Base-by-base conservation (phyloP, 2,113 vertebrate genomes). In the Aythya baeri region DNA sequence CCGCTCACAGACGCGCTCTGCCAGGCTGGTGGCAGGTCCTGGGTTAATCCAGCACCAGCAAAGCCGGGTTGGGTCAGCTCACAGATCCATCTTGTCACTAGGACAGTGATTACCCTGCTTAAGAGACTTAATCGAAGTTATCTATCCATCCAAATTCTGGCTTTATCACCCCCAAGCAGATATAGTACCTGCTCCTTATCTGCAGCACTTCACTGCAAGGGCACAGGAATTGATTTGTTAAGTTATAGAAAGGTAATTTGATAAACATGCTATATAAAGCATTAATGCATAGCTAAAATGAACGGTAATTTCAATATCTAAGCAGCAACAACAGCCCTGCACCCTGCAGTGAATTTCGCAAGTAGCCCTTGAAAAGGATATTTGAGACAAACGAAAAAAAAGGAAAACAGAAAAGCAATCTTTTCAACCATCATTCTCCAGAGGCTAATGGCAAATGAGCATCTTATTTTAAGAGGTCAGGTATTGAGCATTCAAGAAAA, bases 211-310 rank as follows among this genome's bases (percentile, higher is more conserved):
- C 81, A 81, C 9, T 17, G 18, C 90, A 95, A 96, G 96, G 94
- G 77, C 94, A 92, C 25, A 75, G 88, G 67, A 78, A 96, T 80
- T 91, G 91, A 85, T 85, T 93, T 87, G 63, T 70, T 95, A 92
- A 92, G 73, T 92, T 93, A 91, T 52, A 92, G 41, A 82, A 89
- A 86, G 74, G 88, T 71, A 95, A 89, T 94, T 90, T 91, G 46
- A 91, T 74, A 93, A 96, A 93, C 36, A 44, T 54, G 31, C 54
- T 91, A 73, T 54, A 82, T 50, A 78, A 90, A 92, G 73, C 84
- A 88, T 72, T 91, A 91, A 49, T 43, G 46, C 50, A 62, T 32
- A 82, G 26, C 74, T 65, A 72, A 88, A 71, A 68, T 5, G 14
- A 94, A 90, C 6, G 11, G 55, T 26, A 71, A 79, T 65, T 97